Percentiles rank a stretch among this genome's conserved stretches.
These are phyloP conservation scores for Petroica traversi DNA, from an alignment of 2,113 vertebrate species.

Conservation along the genomic window DNA sequence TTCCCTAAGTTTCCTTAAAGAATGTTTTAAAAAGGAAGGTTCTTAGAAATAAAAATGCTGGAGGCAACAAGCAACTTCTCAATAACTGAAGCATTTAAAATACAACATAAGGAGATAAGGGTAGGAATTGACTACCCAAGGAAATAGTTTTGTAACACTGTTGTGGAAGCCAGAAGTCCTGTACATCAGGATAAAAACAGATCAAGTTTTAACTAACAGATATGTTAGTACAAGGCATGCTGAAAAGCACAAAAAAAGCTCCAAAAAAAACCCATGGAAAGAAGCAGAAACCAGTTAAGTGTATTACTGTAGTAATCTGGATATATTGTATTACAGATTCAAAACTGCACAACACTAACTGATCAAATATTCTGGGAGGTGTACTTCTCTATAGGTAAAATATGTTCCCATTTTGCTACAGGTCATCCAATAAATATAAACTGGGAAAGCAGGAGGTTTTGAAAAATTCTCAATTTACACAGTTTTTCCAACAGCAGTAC, in stretches of 20 bases:
- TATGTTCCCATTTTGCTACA: not conserved
- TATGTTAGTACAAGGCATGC: not conserved
- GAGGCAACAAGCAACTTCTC: not conserved
- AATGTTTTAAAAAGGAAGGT: not conserved
- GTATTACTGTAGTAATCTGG: not conserved
- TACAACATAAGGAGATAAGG: not conserved
- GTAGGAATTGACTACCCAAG: not conserved
- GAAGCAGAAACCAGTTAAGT: not conserved
- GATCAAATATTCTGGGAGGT: not conserved
- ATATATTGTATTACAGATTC: not conserved
- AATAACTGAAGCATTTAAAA: not conserved
- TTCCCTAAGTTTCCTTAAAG: not conserved
- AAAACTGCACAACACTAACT: not conserved
- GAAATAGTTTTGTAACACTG: not conserved
- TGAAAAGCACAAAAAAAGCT: not conserved
- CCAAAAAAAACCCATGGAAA: not conserved
- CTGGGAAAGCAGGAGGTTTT: not conserved
- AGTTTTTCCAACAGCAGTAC: not conserved
- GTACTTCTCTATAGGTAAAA: not conserved
- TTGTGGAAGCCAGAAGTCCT: not conserved
- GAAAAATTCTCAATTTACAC: not conserved
- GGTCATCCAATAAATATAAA: not conserved
- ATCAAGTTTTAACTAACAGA: not conserved
- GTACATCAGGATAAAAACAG: not conserved
- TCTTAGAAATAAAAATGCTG: not conserved